Conservation (phyloP, 2,888 invertebrate genomes). For the Lycocerus yunnanus region DNA sequence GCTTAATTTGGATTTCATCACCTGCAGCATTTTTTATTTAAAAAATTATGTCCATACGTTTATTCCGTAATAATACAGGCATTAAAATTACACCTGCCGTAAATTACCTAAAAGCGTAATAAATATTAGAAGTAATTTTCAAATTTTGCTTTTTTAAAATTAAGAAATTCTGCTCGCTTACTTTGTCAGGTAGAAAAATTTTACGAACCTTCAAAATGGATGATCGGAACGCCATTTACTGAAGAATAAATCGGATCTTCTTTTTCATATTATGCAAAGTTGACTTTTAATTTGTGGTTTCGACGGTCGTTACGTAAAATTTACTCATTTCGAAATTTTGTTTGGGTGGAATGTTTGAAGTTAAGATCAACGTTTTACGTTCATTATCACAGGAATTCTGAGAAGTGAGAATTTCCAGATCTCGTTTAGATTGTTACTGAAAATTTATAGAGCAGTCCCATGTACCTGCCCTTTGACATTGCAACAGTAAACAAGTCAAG, state of each 20-base stretch:
- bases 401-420: slow-evolving; percentile 35
- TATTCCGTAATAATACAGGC: background rate
- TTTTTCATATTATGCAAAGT: background rate
- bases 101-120: background rate
- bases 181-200: background rate
- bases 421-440: slow-evolving; percentile 36
- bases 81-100: background rate
- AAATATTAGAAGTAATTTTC: background rate
- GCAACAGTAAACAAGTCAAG: slow-evolving; percentile 34
- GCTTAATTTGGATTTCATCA: background rate
- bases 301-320: background rate
- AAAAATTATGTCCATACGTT: background rate
- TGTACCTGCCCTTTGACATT: slow-evolving; percentile 34
- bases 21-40: background rate
- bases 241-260: background rate
- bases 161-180: background rate
- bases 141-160: background rate
- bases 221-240: background rate
- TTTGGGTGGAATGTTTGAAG: background rate
- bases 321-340: background rate
- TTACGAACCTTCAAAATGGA: background rate
- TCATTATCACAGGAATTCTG: slow-evolving; percentile 26
- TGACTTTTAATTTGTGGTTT: background rate
- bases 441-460: slow-evolving; percentile 32
- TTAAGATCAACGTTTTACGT: slow-evolving; percentile 9